Evolutionary conservation across 2,113 vertebrate genomes (phyloP).

Genomic region (Heloderma charlesbogerti): DNA sequence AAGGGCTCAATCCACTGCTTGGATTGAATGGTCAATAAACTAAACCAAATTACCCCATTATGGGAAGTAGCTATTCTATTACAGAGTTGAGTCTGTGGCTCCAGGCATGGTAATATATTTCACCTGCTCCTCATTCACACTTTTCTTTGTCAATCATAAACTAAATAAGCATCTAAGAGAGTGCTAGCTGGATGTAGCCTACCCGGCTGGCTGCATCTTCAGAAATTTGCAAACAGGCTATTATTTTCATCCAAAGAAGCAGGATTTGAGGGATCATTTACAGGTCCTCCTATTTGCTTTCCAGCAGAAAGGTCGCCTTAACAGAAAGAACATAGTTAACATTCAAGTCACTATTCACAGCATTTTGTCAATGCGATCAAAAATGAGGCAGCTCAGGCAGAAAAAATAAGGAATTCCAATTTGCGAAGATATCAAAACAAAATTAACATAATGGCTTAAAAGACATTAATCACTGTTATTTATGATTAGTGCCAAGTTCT

Average conservation of each 20-base stretch:
- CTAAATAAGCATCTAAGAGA: conserved; percentile 19
- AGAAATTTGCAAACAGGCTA: neutral
- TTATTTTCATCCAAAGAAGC: conserved; percentile 5
- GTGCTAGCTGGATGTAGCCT: neutral
- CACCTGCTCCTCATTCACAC: neutral
- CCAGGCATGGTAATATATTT: conserved; percentile 14
- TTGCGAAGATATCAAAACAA: neutral
- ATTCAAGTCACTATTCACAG: conserved; percentile 23
- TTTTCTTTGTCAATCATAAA: conserved; percentile 26
- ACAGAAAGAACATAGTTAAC: conserved; percentile 5
- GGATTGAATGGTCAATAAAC: neutral
- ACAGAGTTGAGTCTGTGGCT: neutral
- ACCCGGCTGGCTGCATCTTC: neutral
- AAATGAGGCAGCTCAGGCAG: conserved; percentile 1
- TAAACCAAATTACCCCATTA: conserved; percentile 14
- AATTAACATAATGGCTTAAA: conserved; percentile 21
- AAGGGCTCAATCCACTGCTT: neutral
- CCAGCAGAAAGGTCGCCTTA: neutral
- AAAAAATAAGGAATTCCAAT: conserved; percentile 15
- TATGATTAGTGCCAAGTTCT: neutral
- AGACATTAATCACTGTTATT: conserved; percentile 1
- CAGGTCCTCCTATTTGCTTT: neutral
- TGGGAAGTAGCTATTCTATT: neutral
- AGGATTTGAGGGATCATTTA: neutral
- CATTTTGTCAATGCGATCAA: neutral